Conservation (phyloP, 1,140 invertebrate species). For the Diabrotica virgifera region DNA sequence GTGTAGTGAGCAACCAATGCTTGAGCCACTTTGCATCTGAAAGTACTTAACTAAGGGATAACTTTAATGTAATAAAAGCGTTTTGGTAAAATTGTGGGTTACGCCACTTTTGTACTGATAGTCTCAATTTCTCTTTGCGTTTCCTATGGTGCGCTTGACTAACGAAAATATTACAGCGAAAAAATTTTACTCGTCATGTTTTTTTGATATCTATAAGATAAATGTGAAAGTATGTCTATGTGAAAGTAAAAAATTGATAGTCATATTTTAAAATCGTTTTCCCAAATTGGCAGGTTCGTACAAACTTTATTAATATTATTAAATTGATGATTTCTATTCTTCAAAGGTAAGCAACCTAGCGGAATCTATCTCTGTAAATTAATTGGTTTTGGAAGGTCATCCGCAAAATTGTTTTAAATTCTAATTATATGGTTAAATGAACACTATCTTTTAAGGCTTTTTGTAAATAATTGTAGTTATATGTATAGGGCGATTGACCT, state of each 20-base stretch:
- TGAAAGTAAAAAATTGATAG: background rate
- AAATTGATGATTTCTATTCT: constrained; percentile 17
- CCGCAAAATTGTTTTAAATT: background rate
- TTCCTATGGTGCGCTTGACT: no score
- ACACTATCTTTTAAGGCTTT: constrained; percentile 17
- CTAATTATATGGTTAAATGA: constrained; percentile 12
- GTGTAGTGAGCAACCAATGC: no score
- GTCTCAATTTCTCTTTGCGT: no score
- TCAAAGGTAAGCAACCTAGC: constrained; percentile 13
- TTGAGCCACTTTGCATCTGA: no score
- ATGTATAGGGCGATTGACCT: constrained; percentile 8
- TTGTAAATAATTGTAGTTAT: constrained; percentile 10
- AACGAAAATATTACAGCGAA: no score
- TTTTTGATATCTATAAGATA: no score
- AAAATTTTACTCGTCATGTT: no score
- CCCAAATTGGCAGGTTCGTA: constrained; percentile 25
- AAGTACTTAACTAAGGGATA: no score
- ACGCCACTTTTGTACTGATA: no score
- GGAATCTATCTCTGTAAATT: constrained; percentile 8
- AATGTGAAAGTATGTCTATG: no score
- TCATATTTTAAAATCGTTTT: constrained; percentile 13
- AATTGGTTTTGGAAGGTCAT: background rate
- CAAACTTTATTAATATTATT: constrained; percentile 23
- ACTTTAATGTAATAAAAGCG: no score
- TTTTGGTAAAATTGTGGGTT: no score